Evolutionary conservation across 1,140 invertebrate species (phyloP).

Genomic region (Caenorhabditis tropicalis): DNA sequence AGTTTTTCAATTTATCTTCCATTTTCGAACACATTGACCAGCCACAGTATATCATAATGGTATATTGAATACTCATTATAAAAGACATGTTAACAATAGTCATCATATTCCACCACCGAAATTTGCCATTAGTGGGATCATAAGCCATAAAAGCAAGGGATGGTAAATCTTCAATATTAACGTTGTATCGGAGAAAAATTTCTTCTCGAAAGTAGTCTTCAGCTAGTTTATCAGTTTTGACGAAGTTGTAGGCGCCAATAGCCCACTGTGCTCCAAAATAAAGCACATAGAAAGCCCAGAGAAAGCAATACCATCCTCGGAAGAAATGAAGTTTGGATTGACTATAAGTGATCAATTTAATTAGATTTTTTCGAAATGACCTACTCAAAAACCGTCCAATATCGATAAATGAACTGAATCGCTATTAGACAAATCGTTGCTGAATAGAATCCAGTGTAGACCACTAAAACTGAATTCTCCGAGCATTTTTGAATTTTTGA

Average conservation of each 20-base stretch:
- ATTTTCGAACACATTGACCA: background rate
- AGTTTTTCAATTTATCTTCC: background rate
- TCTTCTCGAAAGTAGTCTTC: slow-evolving; percentile 2
- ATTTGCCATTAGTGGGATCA: background rate
- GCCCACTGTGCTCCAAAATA: background rate
- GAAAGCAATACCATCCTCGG: background rate
- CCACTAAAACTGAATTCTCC: background rate
- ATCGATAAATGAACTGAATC: slow-evolving; percentile 8
- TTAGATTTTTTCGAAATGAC: background rate
- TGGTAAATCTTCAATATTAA: background rate
- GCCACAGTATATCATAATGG: background rate
- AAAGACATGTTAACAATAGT: background rate
- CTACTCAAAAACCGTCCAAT: slow-evolving; percentile 4
- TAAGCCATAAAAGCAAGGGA: background rate
- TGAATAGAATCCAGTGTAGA: slow-evolving; percentile 14
- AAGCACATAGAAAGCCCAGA: background rate
- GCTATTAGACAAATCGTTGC: background rate
- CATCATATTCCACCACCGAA: background rate
- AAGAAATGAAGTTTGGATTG: background rate
- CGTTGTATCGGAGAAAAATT: background rate
- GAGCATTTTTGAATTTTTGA: no score
- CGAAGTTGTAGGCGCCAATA: background rate
- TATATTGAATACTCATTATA: slow-evolving; percentile 4
- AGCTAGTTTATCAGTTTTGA: background rate
- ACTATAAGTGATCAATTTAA: background rate